Base-by-base conservation (phyloP, 2,797 vertebrate species). In the Melanogrammus aeglefinus region DNA sequence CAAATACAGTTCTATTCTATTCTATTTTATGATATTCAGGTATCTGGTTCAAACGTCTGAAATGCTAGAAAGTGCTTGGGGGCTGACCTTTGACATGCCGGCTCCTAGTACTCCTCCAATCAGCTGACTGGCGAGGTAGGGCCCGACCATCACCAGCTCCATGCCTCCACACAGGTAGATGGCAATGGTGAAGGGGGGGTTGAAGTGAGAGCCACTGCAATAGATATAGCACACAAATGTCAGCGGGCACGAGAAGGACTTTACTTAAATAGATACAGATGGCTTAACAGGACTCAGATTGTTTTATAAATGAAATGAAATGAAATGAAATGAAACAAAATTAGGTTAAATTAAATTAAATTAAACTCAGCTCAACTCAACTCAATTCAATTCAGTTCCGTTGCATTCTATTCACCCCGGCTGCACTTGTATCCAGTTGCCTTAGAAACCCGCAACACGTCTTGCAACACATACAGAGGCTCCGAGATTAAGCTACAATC, bases 121-220 rank as follows among this genome's bases (percentile, higher is more conserved):
- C 76, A 98, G 80, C 91, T 99, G 97, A 76, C 92, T 93, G 36
- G 91, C 16, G 70, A 96, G 91, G 81, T 97, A 98, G 0, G 96
- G 95, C 1, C 92, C 36, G 7, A 96, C 92, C 94, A 98, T 90
- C 0, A 74, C 10, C 33, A 94, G 69, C 77, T 91, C 84, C 77
- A 98, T 93, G 36, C 94, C 96, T 0, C 97, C 96, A 0, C 95
- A 85, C 86, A 99, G 88, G 85, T 89, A 95, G 70, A 94, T 92
- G 0, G 87, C 92, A 75, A 97, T 77, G 13, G 97, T 96, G 82
- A 96, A 96, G 0, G 96, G 94, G 0, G 97, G 97, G 87, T 98
- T 99, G 82, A 96, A 95, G 84, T 98, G 96, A 44, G 95, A 95
- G 21, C 97, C 96, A 0, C 97, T 98, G 72, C 4, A 24, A 9